Percentiles rank a stretch among this genome's conserved stretches.
Conservation (phyloP, 37 sponge, comb jelly and placozoan genomes). For the Halichondria panicea region DNA sequence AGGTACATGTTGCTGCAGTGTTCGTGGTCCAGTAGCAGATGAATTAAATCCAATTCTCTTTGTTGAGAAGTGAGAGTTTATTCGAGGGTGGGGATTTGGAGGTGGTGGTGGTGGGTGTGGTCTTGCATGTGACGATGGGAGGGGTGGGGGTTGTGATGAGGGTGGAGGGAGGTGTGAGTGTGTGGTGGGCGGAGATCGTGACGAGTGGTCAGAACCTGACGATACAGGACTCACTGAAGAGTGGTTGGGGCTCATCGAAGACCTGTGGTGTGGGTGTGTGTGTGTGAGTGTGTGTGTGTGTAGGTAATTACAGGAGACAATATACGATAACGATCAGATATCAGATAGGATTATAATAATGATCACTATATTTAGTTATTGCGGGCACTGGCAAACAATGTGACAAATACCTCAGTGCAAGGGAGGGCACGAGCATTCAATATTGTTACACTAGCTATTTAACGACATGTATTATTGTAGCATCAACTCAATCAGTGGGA, state of each 20-base stretch:
- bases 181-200: conserved; percentile 20
- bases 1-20: too few species aligned
- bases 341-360: not conserved
- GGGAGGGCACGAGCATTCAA: too few species aligned
- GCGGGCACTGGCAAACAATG: not conserved
- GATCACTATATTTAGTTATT: not conserved
- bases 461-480: too few species aligned
- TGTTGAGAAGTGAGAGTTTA: not conserved
- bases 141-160: conserved; percentile 32
- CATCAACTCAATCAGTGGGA: too few species aligned
- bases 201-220: conserved; percentile 24
- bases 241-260: conserved; percentile 5
- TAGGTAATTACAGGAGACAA: not conserved
- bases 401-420: too few species aligned
- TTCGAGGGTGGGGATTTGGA: not conserved
- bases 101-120: not conserved
- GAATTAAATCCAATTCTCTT: too few species aligned
- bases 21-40: too few species aligned
- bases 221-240: conserved; percentile 6
- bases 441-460: too few species aligned
- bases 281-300: conserved; percentile 2
- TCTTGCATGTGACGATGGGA: not conserved
- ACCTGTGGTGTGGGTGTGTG: not conserved
- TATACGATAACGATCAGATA: not conserved
- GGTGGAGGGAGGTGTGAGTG: conserved; percentile 29